These are phyloP conservation scores for Vespertilio murinus DNA, from an alignment of 2,797 vertebrate genomes.

Conservation along the genomic window DNA sequence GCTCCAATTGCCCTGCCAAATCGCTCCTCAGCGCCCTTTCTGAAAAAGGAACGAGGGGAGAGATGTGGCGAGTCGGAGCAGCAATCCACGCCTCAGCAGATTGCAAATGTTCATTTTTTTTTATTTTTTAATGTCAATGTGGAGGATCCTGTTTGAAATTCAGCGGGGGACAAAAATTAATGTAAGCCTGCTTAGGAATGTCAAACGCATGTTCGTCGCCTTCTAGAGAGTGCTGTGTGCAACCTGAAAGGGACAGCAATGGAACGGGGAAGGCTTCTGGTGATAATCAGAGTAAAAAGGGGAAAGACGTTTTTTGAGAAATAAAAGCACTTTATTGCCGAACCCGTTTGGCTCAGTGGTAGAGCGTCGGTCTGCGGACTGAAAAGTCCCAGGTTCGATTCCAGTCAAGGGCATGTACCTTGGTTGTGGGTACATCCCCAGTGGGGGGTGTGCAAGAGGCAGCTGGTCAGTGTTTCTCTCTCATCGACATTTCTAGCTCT, in stretches of 20 bases:
- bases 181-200: slow-evolving; percentile 57
- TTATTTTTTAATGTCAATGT: slow-evolving; percentile 45
- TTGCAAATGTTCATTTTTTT: slow-evolving; percentile 35
- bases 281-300: neutral
- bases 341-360: too few species aligned
- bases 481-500: too few species aligned
- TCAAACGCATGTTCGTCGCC: slow-evolving; percentile 32
- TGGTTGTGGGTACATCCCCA: too few species aligned
- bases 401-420: too few species aligned
- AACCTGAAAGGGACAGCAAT: neutral
- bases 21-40: slow-evolving; percentile 70
- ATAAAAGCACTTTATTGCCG: neutral
- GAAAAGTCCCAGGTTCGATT: too few species aligned
- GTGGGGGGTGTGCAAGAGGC: too few species aligned
- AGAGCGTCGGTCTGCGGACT: too few species aligned
- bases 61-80: slow-evolving; percentile 16
- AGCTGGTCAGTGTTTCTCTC: too few species aligned
- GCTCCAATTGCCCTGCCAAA: slow-evolving; percentile 75
- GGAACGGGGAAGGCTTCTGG: neutral
- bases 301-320: neutral
- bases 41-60: slow-evolving; percentile 67
- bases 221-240: neutral
- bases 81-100: slow-evolving; percentile 44
- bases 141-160: slow-evolving; percentile 67
- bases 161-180: slow-evolving; percentile 67